Evolutionary conservation across 2,113 vertebrate species (phyloP).

Genomic region (Nycticryphes semicollaris): DNA sequence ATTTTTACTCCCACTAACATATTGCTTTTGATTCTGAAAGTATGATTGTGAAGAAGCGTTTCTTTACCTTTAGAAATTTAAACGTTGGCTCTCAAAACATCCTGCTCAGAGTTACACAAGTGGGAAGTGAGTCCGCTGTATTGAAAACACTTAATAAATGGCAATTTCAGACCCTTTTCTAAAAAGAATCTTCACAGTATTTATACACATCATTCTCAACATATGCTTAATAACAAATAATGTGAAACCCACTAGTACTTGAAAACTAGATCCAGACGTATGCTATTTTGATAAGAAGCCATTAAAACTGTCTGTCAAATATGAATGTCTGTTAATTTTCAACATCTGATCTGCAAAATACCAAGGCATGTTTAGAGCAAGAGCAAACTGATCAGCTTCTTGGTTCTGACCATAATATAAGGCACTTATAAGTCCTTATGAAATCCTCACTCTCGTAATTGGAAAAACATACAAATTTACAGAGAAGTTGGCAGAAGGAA

Average conservation of each 20-base stretch:
- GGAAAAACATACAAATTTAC: not conserved
- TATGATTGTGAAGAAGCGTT: not conserved
- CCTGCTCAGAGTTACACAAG: not conserved
- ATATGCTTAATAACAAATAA: not conserved
- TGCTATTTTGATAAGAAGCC: not conserved
- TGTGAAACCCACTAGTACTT: not conserved
- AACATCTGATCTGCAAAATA: not conserved
- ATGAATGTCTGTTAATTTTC: not conserved
- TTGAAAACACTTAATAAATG: not conserved
- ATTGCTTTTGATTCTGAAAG: not conserved
- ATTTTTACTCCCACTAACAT: not conserved
- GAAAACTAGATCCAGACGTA: not conserved
- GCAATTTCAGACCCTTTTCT: not conserved
- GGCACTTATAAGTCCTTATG: not conserved
- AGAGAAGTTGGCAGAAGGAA: not conserved
- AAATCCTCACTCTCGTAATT: not conserved
- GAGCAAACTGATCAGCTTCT: not conserved
- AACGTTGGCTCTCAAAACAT: not conserved
- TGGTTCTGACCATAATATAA: not conserved
- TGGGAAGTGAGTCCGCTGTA: not conserved
- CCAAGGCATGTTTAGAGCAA: not conserved
- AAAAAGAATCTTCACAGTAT: not conserved
- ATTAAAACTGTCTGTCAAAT: not conserved
- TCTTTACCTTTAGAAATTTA: not conserved
- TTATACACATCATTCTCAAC: not conserved